phyloP scores from a whole-genome alignment of 2,113 vertebrate species.

The Nothoprocta perdicaria region DNA sequence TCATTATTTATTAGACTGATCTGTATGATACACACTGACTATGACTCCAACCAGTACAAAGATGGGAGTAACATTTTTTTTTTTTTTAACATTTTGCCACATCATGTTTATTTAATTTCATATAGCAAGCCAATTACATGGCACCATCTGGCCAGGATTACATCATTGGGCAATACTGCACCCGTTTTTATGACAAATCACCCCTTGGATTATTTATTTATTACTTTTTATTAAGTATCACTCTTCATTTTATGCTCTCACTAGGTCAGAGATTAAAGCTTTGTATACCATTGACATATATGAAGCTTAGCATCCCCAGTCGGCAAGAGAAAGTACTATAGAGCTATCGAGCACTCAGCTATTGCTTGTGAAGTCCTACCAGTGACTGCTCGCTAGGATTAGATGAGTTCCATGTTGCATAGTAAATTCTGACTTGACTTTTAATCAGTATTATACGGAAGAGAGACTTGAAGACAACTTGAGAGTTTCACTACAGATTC shows the following conservation, averaged over 20 bases:
- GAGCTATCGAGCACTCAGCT: not conserved
- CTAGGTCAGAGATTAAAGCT: not conserved
- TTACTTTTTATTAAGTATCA: not conserved
- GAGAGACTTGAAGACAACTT: not conserved
- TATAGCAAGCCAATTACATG: not conserved
- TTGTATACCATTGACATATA: not conserved
- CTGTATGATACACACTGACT: accelerated
- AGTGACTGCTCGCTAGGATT: not conserved
- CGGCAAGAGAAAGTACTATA: accelerated
- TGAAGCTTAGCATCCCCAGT: not conserved
- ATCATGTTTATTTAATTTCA: not conserved
- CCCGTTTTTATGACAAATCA: not conserved
- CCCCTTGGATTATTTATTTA: not conserved
- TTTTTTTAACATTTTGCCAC: not conserved
- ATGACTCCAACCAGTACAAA: not conserved
- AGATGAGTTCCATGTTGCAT: not conserved
- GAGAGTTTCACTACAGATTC: not conserved
- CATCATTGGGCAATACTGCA: not conserved
- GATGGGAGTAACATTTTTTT: not conserved
- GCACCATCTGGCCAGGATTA: not conserved
- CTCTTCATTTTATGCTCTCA: not conserved
- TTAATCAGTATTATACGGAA: not conserved
- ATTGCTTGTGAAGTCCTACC: not conserved
- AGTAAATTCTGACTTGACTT: not conserved
- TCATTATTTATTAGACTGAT: not conserved